phyloP scores from a whole-genome alignment of 2,113 vertebrate species.

The Cyphomyrus plagiostoma region DNA sequence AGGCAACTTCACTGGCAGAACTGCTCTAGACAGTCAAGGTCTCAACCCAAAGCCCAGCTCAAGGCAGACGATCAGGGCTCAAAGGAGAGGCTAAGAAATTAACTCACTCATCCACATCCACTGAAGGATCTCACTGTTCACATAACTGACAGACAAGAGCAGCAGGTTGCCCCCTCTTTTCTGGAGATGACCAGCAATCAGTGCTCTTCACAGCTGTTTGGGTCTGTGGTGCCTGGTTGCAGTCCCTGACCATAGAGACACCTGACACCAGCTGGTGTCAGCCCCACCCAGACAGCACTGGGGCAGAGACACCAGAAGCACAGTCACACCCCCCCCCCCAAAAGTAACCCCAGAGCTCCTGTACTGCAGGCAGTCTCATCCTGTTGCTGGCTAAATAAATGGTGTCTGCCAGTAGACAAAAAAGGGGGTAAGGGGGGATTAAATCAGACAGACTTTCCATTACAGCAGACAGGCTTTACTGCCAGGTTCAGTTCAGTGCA shows the following conservation, averaged over 20 bases:
- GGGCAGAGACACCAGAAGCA: not conserved
- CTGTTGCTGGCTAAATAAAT: not conserved
- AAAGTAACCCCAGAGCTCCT: not conserved
- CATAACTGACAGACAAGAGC: not conserved
- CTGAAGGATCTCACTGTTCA: not conserved
- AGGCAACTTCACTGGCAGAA: not conserved
- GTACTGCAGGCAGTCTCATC: not conserved
- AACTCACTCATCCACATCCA: not conserved
- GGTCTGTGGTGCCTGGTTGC: not conserved
- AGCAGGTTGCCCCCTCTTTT: not conserved
- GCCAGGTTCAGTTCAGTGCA: not conserved
- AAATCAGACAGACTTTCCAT: not conserved
- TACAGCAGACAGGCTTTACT: not conserved
- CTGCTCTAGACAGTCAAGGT: not conserved
- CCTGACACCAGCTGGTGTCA: not conserved
- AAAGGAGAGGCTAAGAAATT: not conserved
- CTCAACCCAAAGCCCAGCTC: not conserved
- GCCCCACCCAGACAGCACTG: not conserved
- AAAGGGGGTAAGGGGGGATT: not conserved
- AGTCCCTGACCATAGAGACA: not conserved
- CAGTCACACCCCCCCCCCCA: not conserved
- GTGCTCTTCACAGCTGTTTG: not conserved
- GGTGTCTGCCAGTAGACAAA: not conserved
- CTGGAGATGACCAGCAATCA: not conserved
- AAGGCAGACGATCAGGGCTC: not conserved